Base-by-base conservation (phyloP, 2,113 vertebrate genomes). In the Nothobranchius furzeri region DNA sequence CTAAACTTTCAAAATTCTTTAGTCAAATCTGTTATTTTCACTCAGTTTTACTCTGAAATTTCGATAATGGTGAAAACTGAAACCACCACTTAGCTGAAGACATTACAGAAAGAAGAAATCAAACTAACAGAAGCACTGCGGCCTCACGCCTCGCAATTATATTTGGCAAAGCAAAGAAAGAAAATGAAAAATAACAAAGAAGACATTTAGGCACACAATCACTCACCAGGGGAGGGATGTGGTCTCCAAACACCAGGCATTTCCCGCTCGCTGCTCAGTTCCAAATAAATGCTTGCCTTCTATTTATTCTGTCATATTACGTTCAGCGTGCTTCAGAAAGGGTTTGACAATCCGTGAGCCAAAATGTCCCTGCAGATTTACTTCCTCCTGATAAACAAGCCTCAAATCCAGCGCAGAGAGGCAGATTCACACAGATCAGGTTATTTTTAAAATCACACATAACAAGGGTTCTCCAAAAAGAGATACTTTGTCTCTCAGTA, bases 401-500 rank as follows among this genome's bases (percentile, higher is more conserved):
- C 30, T 60, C 45, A 62, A 59, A 70, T 64, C 56, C 68, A 66
- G 37, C 70, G 76, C 60, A 67, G 51, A 58, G 63, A 68, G 67
- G 58, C 3, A 2, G 46, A 35, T 60, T 72, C 48, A 40, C 40
- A 63, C 36, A 66, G 55, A 72, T 13, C 3, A 47, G 60, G 73
- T 79, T 83, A 73, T 84, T 82, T 82, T 83, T 77, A 64, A 71
- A 60, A 66, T 63, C 68, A 59, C 60, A 47, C 49, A 58, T 7
- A 64, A 47, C 47, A 59, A 54, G 35, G 60, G 25, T 68, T 71
- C 70, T 47, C 50, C 51, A 14, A 58, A 60, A 40, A 37, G 47
- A 59, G 53, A 35, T 57, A 15, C 9, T 60, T 61, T 2, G 43
- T 20, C 51, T 57, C 50, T 73, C 53, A 36, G 24, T 25, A 61